Evolutionary conservation across 2,888 invertebrate genomes (phyloP), one percentile per base, ranked within the genome.

Genomic region (Hydriomena furcata): DNA sequence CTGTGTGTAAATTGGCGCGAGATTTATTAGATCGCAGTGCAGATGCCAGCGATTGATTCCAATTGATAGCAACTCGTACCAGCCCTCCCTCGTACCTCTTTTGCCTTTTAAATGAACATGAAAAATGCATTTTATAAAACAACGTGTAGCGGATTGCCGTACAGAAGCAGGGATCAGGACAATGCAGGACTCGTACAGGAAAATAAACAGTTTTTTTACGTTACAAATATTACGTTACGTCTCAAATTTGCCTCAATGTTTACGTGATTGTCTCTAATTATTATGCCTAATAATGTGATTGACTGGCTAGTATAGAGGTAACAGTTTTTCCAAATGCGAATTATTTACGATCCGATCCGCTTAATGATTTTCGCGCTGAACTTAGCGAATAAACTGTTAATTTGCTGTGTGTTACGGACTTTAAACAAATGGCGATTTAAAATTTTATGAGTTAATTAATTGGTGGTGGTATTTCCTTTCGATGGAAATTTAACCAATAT

Each of bases 11-110:
- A 28, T 35, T 31, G 49, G 48, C 24, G 52, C 42, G 47, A 63
- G 70, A 73, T 71, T 70, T 71, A 74, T 71, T 52, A 62, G 65
- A 61, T 66, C 73, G 75, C 73, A 74, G 61, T 74, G 72, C 74
- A 66, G 70, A 66, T 63, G 63, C 51, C 55, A 10, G 6, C 66
- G 61, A 71, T 71, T 73, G 73, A 73, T 71, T 68, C 61, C 63
- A 52, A 66, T 65, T 64, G 65, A 66, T 68, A 17, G 4, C 17
- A 17, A 17, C 17, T 17, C 2, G 4, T 17, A 65, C 57, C 46
- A 43, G 52, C 51, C 52, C 44, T 37, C 27, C 41, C 30, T 32
- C 30, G 50, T 25, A 42, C 54, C 56, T 57, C 49, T 59, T 59
- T 60, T 60, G 55, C 55, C 60, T 58, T 61, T 61, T 52, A 58